Conservation (phyloP, 2,113 vertebrate species). For the Ptilorrhoa leucosticta region DNA sequence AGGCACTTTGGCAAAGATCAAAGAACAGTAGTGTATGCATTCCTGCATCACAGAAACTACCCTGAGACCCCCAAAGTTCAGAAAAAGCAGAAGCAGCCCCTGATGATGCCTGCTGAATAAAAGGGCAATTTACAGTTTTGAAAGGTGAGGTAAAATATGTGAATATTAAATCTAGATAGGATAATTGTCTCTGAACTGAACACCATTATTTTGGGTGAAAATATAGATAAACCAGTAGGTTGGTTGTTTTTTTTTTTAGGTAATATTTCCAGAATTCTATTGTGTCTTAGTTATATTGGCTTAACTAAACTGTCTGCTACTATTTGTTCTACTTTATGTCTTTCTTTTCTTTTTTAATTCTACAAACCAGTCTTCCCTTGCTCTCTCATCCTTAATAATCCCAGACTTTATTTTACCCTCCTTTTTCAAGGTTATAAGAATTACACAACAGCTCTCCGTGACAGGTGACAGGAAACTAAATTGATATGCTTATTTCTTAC, state of each 20-base stretch:
- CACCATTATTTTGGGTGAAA: fast-evolving
- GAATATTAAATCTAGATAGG: not conserved
- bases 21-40: fast-evolving
- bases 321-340: not conserved
- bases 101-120: not conserved
- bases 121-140: not conserved
- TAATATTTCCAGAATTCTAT: not conserved
- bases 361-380: not conserved
- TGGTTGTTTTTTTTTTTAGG: no score
- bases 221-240: not conserved
- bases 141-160: not conserved
- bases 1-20: not conserved
- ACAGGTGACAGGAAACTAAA: not conserved
- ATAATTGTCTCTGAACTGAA: not conserved
- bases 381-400: not conserved
- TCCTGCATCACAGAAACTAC: not conserved
- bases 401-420: not conserved
- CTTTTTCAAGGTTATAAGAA: not conserved
- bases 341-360: not conserved
- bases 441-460: fast-evolving
- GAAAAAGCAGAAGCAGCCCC: not conserved
- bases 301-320: not conserved
- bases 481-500: not conserved
- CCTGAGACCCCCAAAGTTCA: not conserved
- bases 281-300: not conserved